Base-by-base conservation (phyloP, 2,888 invertebrate genomes). In the Choristoneura rosaceana region DNA sequence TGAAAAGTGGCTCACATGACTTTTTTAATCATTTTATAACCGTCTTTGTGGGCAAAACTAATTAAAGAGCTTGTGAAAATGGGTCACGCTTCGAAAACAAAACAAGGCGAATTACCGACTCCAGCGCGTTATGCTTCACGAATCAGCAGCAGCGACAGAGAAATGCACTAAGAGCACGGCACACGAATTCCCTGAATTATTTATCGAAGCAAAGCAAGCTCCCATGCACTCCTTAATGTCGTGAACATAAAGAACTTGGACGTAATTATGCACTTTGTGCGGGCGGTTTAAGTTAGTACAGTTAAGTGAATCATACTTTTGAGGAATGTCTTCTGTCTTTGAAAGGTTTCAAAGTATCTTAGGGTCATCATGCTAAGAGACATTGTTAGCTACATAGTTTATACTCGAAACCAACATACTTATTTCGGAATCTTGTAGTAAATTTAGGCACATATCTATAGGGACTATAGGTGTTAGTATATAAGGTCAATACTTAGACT, bases 151-250 rank as follows among this genome's bases (percentile, higher is more conserved):
- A 3, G 17, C 60, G 73, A 74, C 77, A 75, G 71, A 77, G 76
- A 77, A 77, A 77, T 76, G 76, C 77, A 77, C 77, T 77, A 73
- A 76, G 69, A 76, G 75, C 75, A 75, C 73, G 74, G 75, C 68
- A 74, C 68, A 75, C 67, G 73, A 76, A 74, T 70, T 74, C 62
- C 74, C 70, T 76, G 74, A 77, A 77, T 77, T 76, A 77, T 77
- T 76, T 76, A 77, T 76, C 66, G 76, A 63, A 74, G 64, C 65
- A 67, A 67, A 66, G 64, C 70, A 71, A 65, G 67, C 71, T 55
- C 75, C 69, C 64, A 64, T 61, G 69, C 71, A 73, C 66, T 74
- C 67, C 66, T 75, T 73, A 66, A 59, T 75, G 73, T 69, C 74
- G 69, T 58, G 71, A 69, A 69, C 47, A 50, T 60, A 50, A 60